Evolutionary conservation across 2,888 invertebrate species (phyloP).

Genomic region (Deroplatys truncata): DNA sequence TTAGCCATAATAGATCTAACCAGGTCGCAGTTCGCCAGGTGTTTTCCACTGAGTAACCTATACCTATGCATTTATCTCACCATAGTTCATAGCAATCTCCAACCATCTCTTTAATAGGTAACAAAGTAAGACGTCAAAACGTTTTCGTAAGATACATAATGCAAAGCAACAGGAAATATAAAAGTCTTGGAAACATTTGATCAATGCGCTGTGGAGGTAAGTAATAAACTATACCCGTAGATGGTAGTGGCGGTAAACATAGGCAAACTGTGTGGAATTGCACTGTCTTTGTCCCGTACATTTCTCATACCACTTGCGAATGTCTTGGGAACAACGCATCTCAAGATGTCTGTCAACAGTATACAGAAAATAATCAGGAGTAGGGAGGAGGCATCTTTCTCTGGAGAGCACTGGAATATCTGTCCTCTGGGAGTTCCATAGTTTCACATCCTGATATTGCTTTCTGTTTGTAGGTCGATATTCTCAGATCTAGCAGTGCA

Average conservation of each 20-base stretch:
- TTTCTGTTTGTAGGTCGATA: not conserved
- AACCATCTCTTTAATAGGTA: too few species aligned
- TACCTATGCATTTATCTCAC: too few species aligned
- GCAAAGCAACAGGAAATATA: too few species aligned
- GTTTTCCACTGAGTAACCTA: too few species aligned
- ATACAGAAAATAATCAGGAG: not conserved
- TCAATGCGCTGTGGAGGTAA: too few species aligned
- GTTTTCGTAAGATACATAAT: too few species aligned
- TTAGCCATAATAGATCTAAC: too few species aligned
- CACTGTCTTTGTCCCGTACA: not conserved
- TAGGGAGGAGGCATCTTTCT: not conserved
- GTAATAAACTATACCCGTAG: not conserved
- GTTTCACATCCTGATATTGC: not conserved
- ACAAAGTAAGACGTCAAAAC: too few species aligned
- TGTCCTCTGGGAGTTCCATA: not conserved
- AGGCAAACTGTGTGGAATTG: not conserved
- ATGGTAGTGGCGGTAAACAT: not conserved
- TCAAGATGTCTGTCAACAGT: not conserved
- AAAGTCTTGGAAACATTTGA: too few species aligned
- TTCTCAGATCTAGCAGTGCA: too few species aligned
- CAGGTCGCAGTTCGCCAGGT: too few species aligned
- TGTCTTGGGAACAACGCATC: not conserved
- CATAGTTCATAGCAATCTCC: too few species aligned
- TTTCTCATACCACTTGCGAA: not conserved
- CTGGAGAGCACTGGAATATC: not conserved